Percentiles rank a stretch among this genome's conserved stretches.
Conservation (phyloP, 2,797 vertebrate species). For the Myiothlypis chrysogaster region DNA sequence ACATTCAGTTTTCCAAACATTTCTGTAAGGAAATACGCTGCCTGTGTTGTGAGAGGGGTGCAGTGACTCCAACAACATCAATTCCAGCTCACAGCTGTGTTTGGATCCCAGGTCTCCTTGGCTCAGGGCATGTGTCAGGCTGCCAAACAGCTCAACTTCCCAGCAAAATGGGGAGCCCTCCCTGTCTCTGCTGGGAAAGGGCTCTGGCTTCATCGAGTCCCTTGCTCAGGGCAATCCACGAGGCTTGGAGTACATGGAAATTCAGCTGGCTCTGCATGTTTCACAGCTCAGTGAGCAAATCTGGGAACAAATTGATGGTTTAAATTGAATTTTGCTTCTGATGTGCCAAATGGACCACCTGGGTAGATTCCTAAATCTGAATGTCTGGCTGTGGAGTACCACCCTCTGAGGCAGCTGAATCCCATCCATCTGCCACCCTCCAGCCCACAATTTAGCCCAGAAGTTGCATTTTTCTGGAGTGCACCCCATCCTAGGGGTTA, state of each 20-base stretch:
- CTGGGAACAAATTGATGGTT: neutral
- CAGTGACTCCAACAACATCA: neutral
- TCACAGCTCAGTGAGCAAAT: neutral
- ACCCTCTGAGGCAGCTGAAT: neutral
- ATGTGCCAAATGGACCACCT: neutral
- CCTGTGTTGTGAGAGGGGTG: neutral
- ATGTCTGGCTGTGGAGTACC: neutral
- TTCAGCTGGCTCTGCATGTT: neutral
- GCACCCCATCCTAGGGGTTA: neutral
- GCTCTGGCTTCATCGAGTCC: neutral
- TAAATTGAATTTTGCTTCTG: neutral
- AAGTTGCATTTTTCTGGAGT: neutral
- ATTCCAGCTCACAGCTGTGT: neutral
- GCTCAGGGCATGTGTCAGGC: neutral
- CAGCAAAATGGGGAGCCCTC: neutral
- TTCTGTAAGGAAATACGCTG: neutral
- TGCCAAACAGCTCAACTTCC: neutral
- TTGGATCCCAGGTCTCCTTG: neutral
- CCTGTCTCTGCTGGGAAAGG: neutral
- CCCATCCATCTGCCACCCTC: neutral
- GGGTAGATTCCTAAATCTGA: neutral
- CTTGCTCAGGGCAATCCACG: accelerated
- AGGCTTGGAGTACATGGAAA: neutral
- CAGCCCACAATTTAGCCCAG: neutral
- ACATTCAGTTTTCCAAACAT: neutral